These are phyloP conservation scores for Drosophila prosaltans DNA, from an alignment of 1,140 invertebrate species.

Conservation along the genomic window DNA sequence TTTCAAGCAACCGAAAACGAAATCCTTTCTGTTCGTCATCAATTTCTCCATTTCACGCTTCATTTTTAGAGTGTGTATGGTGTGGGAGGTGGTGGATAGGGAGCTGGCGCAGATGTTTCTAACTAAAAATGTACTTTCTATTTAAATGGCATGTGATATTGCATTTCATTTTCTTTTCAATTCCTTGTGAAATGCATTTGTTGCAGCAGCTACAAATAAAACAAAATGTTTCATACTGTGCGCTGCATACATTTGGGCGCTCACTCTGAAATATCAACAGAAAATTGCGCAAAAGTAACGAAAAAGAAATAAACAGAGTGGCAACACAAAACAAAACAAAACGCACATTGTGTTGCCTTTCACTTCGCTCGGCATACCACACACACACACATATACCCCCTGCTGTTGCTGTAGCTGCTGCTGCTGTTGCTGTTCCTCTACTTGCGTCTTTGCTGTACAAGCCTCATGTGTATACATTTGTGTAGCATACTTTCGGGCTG, in stretches of 20 bases:
- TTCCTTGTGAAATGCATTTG: constrained; percentile 12
- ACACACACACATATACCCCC: neutral
- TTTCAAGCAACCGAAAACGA: neutral
- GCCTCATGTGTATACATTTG: constrained; percentile 48
- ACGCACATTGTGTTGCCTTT: constrained; percentile 1
- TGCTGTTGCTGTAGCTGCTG: too few relatives aligned
- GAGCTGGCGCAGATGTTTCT: constrained; percentile 8
- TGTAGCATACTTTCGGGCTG: constrained; percentile 67
- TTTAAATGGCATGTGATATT: constrained; percentile 10
- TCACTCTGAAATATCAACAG: constrained; percentile 43
- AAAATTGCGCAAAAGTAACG: constrained; percentile 43
- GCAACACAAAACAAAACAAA: constrained; percentile 16
- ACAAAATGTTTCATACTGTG: constrained; percentile 2
- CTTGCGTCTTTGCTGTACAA: constrained; percentile 1
- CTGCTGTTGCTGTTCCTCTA: neutral
- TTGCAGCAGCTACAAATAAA: constrained; percentile 8
- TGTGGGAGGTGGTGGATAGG: neutral
- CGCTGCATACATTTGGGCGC: constrained; percentile 37
- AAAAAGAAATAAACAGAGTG: constrained; percentile 40
- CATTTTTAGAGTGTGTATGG: neutral
- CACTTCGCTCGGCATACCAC: neutral
- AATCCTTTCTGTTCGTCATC: neutral
- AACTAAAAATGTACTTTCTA: constrained; percentile 7
- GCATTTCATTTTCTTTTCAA: constrained; percentile 14
- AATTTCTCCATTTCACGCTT: neutral